A percentile compares a stretch with the other conserved stretches of the same genome.
These are phyloP conservation scores for Drosophila orosa DNA, from an alignment of 1,140 invertebrate species.

Conservation along the genomic window DNA sequence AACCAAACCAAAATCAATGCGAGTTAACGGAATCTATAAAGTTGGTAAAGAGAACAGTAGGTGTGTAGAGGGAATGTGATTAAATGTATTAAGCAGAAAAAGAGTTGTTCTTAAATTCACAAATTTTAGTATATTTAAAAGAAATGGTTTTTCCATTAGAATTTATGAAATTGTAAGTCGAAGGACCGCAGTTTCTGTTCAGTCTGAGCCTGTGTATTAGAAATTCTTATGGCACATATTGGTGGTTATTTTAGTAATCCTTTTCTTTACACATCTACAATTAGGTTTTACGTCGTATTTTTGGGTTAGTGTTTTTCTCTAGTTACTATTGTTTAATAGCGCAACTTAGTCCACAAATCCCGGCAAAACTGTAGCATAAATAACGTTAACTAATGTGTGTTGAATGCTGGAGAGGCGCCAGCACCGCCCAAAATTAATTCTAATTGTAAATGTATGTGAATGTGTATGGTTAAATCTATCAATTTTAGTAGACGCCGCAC, in stretches of 20 bases:
- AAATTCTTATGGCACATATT: constrained; percentile 2
- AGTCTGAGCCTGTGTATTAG: constrained; percentile 1
- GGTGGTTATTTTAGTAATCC: not conserved
- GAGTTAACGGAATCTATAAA: constrained; percentile 12
- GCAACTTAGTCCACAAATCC: constrained; percentile 67
- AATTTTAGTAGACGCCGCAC: constrained; percentile 12
- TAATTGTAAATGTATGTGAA: constrained; percentile 69
- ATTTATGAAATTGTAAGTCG: not conserved
- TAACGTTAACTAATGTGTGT: constrained; percentile 44
- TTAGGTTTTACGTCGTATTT: constrained; percentile 5
- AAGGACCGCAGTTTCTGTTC: not conserved
- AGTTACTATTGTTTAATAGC: constrained; percentile 75
- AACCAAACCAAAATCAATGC: constrained; percentile 32
- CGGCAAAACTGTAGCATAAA: constrained; percentile 48
- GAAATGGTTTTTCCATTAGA: not conserved
- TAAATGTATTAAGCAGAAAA: constrained; percentile 12
- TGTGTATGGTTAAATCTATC: constrained; percentile 58
- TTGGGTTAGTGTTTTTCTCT: constrained; percentile 68
- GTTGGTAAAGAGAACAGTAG: not conserved
- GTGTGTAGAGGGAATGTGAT: constrained; percentile 15
- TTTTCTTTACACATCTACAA: not conserved
- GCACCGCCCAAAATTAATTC: constrained; percentile 26
- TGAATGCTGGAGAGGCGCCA: constrained; percentile 29
- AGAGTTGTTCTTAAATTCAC: not conserved
- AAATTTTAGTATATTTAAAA: constrained; percentile 6